These are phyloP conservation scores for Drosophila athabasca DNA, from an alignment of 1,140 invertebrate genomes.

Conservation along the genomic window DNA sequence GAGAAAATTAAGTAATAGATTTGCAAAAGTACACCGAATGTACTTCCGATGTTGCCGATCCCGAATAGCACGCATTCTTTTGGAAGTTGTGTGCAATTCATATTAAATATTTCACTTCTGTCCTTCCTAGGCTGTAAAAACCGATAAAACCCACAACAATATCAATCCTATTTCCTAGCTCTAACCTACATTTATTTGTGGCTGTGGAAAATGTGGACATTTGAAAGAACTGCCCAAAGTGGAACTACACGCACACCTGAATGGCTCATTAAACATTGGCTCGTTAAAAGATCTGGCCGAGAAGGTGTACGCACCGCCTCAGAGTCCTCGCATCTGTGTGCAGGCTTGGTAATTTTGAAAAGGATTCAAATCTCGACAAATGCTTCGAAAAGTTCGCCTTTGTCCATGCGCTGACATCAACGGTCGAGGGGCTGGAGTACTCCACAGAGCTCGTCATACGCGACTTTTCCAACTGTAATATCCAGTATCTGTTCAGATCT, in stretches of 20 bases:
- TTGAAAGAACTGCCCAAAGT: constrained; percentile 65
- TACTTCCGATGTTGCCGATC: too few relatives aligned
- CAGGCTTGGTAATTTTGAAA: constrained; percentile 73
- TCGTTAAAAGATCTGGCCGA: constrained; percentile 87
- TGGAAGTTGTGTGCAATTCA: too few relatives aligned
- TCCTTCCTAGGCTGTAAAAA: too few relatives aligned
- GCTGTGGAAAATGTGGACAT: constrained; percentile 84
- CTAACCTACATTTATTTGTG: too few relatives aligned
- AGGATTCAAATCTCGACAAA: constrained; percentile 73
- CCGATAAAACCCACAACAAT: too few relatives aligned
- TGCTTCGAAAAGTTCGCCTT: constrained; percentile 91
- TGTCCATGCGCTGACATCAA: constrained; percentile 89
- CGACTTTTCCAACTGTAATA: constrained; percentile 92
- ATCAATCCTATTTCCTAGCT: too few relatives aligned
- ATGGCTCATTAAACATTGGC: constrained; percentile 91
- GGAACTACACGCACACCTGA: constrained; percentile 94
- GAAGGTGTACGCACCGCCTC: constrained; percentile 84
- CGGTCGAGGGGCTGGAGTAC: constrained; percentile 86
- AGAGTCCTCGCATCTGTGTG: constrained; percentile 84
- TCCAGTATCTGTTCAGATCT: constrained; percentile 86
- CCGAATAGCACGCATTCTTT: too few relatives aligned
- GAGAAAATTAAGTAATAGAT: too few relatives aligned
- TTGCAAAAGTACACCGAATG: too few relatives aligned
- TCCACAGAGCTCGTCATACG: constrained; percentile 90
- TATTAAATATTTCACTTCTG: too few relatives aligned